Percentiles rank a stretch among this genome's conserved stretches.
These are phyloP conservation scores for Leistus spinibarbis DNA, from an alignment of 2,888 invertebrate genomes.

Conservation along the genomic window DNA sequence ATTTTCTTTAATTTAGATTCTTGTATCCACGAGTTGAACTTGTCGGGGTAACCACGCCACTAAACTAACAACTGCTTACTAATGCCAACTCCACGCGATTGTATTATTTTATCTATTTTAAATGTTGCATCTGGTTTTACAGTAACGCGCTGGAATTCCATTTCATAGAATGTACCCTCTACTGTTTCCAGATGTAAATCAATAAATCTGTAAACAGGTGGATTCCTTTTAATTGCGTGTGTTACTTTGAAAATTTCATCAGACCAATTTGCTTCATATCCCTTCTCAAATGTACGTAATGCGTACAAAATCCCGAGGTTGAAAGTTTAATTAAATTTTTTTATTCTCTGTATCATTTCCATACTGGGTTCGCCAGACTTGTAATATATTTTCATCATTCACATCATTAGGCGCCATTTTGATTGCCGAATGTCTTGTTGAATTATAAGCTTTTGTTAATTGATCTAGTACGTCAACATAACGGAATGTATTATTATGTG, in stretches of 20 bases:
- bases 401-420: slow-evolving; percentile 41
- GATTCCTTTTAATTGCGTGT: slow-evolving; percentile 13
- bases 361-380: background rate
- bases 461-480: slow-evolving; percentile 47
- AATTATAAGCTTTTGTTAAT: slow-evolving; percentile 46
- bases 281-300: too few relatives aligned
- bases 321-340: background rate
- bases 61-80: slow-evolving; percentile 11
- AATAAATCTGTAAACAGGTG: slow-evolving; percentile 6
- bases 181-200: too few relatives aligned
- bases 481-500: slow-evolving; percentile 41
- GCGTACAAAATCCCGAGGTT: too few relatives aligned
- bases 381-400: slow-evolving; percentile 6
- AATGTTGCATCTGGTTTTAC: background rate
- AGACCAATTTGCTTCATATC: background rate
- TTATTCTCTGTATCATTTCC: background rate
- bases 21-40: slow-evolving; percentile 13
- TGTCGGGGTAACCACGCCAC: slow-evolving; percentile 4
- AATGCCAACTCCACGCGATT: too few relatives aligned
- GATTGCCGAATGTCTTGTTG: too few relatives aligned
- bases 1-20: background rate
- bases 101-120: slow-evolving; percentile 26
- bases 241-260: slow-evolving; percentile 9
- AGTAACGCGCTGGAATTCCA: slow-evolving; percentile 9
- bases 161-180: slow-evolving; percentile 11